Evolutionary conservation across 23 tunicate species (phyloP).

Genomic region (Clavelina lepadiformis): DNA sequence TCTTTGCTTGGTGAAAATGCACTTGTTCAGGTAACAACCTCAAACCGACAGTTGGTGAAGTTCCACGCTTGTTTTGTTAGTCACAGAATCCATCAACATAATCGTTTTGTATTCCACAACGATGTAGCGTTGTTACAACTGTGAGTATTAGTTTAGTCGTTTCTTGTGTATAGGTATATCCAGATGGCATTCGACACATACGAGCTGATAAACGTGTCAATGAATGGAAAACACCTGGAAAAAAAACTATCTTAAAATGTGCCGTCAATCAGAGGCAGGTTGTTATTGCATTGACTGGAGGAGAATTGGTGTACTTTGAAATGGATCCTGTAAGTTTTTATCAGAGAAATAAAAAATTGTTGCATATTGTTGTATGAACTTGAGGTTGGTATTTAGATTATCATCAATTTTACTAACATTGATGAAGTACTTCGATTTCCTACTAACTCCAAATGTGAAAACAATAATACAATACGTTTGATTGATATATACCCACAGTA

Average conservation of each 20-base stretch:
- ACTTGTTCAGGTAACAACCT: conserved; percentile 72
- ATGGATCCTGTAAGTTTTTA: conserved; percentile 93
- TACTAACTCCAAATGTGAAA: no score
- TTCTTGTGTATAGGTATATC: conserved; percentile 69
- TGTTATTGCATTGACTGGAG: conserved; percentile 96
- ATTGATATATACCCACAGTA: no score
- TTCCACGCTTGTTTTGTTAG: neutral
- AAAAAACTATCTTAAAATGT: conserved; percentile 84
- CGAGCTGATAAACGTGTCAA: conserved; percentile 96
- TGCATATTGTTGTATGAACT: no score
- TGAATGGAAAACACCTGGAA: conserved; percentile 98
- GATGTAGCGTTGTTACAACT: no score
- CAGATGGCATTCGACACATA: conserved; percentile 96
- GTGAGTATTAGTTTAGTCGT: neutral
- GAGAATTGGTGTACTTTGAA: conserved; percentile 96
- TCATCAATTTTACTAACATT: no score
- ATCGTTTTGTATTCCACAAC: no score
- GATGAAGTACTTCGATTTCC: no score
- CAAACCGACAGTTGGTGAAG: neutral
- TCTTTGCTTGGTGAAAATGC: conserved; percentile 97
- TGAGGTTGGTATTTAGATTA: no score
- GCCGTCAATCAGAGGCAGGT: conserved; percentile 96
- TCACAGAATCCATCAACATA: no score
- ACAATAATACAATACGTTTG: no score
- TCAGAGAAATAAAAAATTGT: no score